Base-by-base conservation (phyloP, 2,888 invertebrate genomes). In the Argyra leucocephala region DNA sequence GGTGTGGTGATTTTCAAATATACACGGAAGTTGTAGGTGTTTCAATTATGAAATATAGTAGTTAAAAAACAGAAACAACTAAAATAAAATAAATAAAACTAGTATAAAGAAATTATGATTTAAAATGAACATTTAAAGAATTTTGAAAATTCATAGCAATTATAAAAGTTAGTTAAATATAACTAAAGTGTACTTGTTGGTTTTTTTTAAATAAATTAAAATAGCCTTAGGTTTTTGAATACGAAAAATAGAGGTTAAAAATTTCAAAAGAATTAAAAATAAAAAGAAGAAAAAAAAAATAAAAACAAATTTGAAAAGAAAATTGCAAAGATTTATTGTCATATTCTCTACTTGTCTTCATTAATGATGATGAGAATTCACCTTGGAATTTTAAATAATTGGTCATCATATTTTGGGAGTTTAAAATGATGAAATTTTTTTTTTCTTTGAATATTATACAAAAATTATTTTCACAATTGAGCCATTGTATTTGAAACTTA, bases 21-120 rank as follows among this genome's bases (percentile, higher is more conserved):
- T 48, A 18, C 18, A 48, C 48, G 48, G 48, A 48, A 48, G 48
- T 48, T 48, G 48, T 48, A 48, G 48, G 48, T 48, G 48, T 48
- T 48, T 48, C 15, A 31, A 5, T 48, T 48, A 48, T 15, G 48
- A 48, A 48, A 48, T 18, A 48, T 15, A 48, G 18, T 48, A 48
- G 18, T 18, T 48, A 12, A 18, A 48, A 48, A 18, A 2, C 1
- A 48, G 18, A 48, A 48, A 48, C 3, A 18, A 15, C 2, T 48
- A 48, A 48, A n/a, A n/a, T n/a, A n/a, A n/a, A n/a, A n/a, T n/a
- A 31, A 31, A 31, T 10, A 31, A 31, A 31, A 10, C 31, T 5
- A 31, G 31, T n/a, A n/a, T 48, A 18, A 48, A 48, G 18, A 48
- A 48, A 15, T 48, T 15, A 48, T 48, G 12, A 48, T 15, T n/a